Evolutionary conservation across 2,113 vertebrate species (phyloP), one percentile per base, ranked within the genome.

Genomic region (Agapornis roseicollis): DNA sequence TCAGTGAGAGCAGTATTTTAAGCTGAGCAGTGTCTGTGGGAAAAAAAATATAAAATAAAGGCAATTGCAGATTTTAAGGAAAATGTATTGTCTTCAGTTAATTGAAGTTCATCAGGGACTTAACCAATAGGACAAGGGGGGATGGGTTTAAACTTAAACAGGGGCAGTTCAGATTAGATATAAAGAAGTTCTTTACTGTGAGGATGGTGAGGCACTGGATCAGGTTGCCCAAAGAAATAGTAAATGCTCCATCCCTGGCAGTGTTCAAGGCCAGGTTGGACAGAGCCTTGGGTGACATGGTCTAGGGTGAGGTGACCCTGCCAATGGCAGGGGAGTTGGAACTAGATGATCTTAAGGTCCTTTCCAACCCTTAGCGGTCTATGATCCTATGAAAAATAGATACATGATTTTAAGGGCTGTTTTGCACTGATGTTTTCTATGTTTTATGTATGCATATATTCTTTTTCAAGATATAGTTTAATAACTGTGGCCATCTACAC

Each of bases 351-450:
- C 22, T 58, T n/a, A 15, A 23, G 55, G 33, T 23, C 33, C 55
- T 35, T 58, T 58, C 56, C 56, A 58, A 15, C 56, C 33, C 56
- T 35, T 15, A 35, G 20, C 23, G 24, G 4, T 58, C 56, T 58
- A 5, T 23, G 56, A 35, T 58, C n/a, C 56, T 58, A 23, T n/a
- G 56, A 23, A 77, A 93, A 92, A 18, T 63, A 92, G 47, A 61
- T 70, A 31, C 29, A 23, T 68, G 37, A 85, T 92, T 81, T 93
- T 82, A 91, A 90, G 22, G 25, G 55, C 47, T 80, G 49, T 41
- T 96, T 94, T 95, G 68, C 58, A 82, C 35, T 71, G 42, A 81
- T 81, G 16, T 23, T 94, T 70, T 92, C 89, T 95, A 39, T 10
- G 6, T 89, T 97, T 92, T 90, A 49, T 53, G 4, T 88, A 64